phyloP scores from a whole-genome alignment of 2,113 vertebrate genomes.

The Damaliscus lunatus region DNA sequence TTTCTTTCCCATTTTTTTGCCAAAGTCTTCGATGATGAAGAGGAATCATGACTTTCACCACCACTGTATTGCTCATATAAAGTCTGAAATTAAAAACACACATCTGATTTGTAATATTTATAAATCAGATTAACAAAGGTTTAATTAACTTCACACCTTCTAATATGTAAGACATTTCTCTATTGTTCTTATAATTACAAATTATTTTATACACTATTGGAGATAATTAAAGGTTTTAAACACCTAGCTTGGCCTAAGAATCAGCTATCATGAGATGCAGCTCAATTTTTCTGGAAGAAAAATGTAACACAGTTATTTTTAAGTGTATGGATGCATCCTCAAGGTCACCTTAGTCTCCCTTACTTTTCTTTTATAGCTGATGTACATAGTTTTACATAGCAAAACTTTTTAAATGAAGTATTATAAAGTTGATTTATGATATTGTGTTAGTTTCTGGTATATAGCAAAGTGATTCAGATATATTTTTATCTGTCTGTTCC shows the following conservation, averaged over 20 bases:
- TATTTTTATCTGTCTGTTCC: background rate
- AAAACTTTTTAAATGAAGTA: background rate
- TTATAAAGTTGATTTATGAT: background rate
- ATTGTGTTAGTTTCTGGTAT: background rate
- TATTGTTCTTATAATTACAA: background rate
- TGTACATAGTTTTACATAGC: background rate
- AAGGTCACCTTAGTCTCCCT: background rate
- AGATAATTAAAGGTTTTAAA: conserved; percentile 11
- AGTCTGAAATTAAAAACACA: conserved; percentile 80
- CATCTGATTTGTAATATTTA: background rate
- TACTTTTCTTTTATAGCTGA: background rate
- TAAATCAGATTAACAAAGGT: background rate
- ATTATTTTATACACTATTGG: background rate
- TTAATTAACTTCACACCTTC: background rate
- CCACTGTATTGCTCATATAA: conserved; percentile 85
- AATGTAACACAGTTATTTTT: background rate
- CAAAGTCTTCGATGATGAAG: conserved; percentile 75
- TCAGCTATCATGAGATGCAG: background rate
- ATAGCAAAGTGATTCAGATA: background rate
- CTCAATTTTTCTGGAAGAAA: background rate
- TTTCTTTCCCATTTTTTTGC: conserved; percentile 77
- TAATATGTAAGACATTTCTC: background rate
- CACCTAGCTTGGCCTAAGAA: background rate
- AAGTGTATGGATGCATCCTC: background rate
- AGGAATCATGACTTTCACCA: conserved; percentile 79